Conservation (phyloP, 1,140 invertebrate genomes). For the Subanguina moxae region DNA sequence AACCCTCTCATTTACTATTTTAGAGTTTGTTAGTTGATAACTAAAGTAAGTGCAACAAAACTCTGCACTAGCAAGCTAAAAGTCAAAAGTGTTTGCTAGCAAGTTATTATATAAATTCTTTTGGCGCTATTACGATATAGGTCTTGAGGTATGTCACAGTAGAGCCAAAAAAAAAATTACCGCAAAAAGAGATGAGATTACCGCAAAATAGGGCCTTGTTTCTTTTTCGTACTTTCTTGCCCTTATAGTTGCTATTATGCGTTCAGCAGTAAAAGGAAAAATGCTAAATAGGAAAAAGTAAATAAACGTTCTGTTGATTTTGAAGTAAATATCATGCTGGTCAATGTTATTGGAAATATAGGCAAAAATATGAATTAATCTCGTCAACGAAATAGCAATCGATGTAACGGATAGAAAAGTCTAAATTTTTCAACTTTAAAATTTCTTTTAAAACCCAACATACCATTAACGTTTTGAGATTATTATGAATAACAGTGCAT, state of each 20-base stretch:
- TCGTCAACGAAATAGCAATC: neutral
- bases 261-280: neutral
- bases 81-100: too few species aligned
- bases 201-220: neutral
- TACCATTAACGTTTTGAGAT: neutral
- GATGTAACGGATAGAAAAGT: neutral
- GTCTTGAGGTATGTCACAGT: too few species aligned
- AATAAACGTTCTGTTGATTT: neutral
- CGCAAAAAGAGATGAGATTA: neutral
- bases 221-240: neutral
- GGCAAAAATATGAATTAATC: neutral
- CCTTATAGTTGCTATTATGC: neutral
- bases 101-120: too few species aligned
- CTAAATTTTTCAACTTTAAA: neutral
- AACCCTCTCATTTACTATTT: too few species aligned
- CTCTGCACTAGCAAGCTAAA: too few species aligned
- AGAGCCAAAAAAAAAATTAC: neutral
- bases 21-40: too few species aligned
- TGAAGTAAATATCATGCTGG: neutral
- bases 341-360: neutral
- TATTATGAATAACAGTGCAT: neutral
- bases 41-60: too few species aligned
- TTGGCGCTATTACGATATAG: too few species aligned
- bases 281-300: neutral
- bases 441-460: neutral